Evolutionary conservation across 92 coral and sea anemone genomes (phyloP).

Genomic region (Parazoanthus darwini): DNA sequence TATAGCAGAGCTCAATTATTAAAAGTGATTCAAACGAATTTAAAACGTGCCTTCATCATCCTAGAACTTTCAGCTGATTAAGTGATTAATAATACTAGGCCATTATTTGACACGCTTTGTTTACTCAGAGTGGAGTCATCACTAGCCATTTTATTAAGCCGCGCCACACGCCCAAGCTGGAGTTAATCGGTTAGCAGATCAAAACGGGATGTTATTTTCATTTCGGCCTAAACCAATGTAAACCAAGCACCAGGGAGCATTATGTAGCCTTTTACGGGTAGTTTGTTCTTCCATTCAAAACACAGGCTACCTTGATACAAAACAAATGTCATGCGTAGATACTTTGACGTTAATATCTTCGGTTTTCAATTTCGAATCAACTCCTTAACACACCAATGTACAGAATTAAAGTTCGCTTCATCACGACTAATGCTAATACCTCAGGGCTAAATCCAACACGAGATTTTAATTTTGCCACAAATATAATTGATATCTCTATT

Average conservation of each 20-base stretch:
- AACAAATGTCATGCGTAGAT: slow-evolving; percentile 51
- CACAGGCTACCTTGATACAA: slow-evolving; percentile 34
- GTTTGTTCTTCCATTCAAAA: slow-evolving; percentile 47
- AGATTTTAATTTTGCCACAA: slow-evolving; percentile 70
- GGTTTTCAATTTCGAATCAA: not conserved
- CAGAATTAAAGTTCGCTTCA: slow-evolving; percentile 20
- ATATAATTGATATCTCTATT: slow-evolving; percentile 71
- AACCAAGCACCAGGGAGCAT: slow-evolving; percentile 49
- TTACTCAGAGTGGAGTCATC: slow-evolving; percentile 53
- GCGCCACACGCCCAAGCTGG: slow-evolving; percentile 43
- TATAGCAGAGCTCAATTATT: not conserved
- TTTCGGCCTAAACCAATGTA: slow-evolving; percentile 33
- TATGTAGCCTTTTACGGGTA: slow-evolving; percentile 42
- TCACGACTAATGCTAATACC: slow-evolving; percentile 15
- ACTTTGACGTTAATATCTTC: slow-evolving; percentile 9
- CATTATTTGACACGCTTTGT: slow-evolving; percentile 55
- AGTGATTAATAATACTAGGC: slow-evolving; percentile 27
- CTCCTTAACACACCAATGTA: not conserved
- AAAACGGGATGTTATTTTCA: slow-evolving; percentile 46
- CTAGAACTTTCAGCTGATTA: slow-evolving; percentile 38
- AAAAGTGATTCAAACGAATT: slow-evolving; percentile 31
- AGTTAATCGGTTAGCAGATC: slow-evolving; percentile 38
- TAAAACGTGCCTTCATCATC: slow-evolving; percentile 26
- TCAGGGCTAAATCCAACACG: slow-evolving; percentile 32
- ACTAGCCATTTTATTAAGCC: slow-evolving; percentile 54